Percentiles rank a stretch among this genome's conserved stretches.
These are phyloP conservation scores for Petaurus breviceps DNA, from an alignment of 2,113 vertebrate species.

Conservation along the genomic window DNA sequence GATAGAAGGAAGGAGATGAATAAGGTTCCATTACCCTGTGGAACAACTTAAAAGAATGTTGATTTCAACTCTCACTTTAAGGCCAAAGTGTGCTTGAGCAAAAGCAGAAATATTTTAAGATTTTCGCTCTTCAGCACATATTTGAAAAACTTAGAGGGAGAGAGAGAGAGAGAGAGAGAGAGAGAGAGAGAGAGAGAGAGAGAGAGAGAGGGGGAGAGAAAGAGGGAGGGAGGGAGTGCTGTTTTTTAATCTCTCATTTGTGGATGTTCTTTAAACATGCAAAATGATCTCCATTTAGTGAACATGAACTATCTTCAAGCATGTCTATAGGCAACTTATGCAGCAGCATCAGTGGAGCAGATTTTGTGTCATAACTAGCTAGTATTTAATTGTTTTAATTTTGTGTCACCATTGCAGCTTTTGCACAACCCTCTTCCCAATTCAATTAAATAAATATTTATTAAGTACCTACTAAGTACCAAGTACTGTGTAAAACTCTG, in stretches of 20 bases:
- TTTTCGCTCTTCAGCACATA: not conserved
- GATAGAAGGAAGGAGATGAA: not conserved
- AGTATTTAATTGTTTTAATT: not conserved
- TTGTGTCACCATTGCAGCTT: not conserved
- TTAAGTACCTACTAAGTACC: not conserved
- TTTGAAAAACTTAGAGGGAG: not conserved
- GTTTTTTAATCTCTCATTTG: not conserved
- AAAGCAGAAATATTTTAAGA: constrained; percentile 7
- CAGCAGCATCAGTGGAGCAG: not conserved
- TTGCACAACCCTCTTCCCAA: not conserved
- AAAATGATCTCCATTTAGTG: not conserved
- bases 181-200: too few species aligned
- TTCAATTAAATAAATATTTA: not conserved
- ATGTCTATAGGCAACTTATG: not conserved
- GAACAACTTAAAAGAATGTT: not conserved
- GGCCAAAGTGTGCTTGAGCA: not conserved
- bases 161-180: not conserved
- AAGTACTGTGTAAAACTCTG: not conserved
- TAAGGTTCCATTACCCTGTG: not conserved
- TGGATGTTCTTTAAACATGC: not conserved
- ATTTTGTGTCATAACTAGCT: not conserved
- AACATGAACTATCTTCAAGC: not conserved
- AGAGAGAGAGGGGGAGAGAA: not conserved
- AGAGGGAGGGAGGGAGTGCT: not conserved
- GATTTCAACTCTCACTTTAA: not conserved